These are phyloP conservation scores for Crossaster papposus DNA, from an alignment of 53 echinoderm and acorn worm genomes.

Conservation along the genomic window DNA sequence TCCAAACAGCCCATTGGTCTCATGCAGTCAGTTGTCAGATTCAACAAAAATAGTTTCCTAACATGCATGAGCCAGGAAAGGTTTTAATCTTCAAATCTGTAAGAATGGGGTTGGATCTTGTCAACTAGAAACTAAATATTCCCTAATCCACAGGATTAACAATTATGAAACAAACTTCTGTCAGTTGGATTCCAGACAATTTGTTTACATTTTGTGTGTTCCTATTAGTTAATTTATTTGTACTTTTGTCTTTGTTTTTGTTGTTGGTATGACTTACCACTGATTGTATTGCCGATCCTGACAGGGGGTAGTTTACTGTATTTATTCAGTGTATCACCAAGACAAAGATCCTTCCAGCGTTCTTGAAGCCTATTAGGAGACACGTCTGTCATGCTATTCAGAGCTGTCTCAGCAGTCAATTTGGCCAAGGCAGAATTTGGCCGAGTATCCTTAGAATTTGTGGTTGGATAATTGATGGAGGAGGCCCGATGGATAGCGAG, in stretches of 20 bases:
- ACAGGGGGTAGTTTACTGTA: slow-evolving; percentile 75
- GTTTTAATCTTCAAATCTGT: not conserved
- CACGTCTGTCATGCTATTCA: slow-evolving; percentile 66
- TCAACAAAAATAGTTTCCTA: not conserved
- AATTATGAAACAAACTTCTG: too few species aligned
- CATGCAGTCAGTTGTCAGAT: not conserved
- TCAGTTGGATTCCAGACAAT: too few species aligned
- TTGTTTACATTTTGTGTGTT: not conserved
- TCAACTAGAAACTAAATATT: not conserved
- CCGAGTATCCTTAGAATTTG: slow-evolving; percentile 93
- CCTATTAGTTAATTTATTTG: too few species aligned
- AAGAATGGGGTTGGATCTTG: not conserved
- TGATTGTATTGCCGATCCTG: slow-evolving; percentile 62
- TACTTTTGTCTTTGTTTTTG: slow-evolving; percentile 8
- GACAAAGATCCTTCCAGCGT: slow-evolving; percentile 84
- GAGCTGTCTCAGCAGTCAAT: slow-evolving; percentile 62
- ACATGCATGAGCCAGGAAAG: not conserved
- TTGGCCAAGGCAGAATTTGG: slow-evolving; percentile 75
- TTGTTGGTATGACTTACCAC: slow-evolving; percentile 53
- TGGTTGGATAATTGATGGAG: slow-evolving; percentile 98
- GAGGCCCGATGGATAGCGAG: slow-evolving; percentile 96
- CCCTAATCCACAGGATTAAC: too few species aligned
- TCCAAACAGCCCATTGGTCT: not conserved
- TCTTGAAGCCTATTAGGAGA: slow-evolving; percentile 81
- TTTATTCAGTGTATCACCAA: slow-evolving; percentile 74